A percentile compares a stretch with the other conserved stretches of the same genome.
Conservation (phyloP, 2,113 vertebrate genomes). For the Scalopus aquaticus region DNA sequence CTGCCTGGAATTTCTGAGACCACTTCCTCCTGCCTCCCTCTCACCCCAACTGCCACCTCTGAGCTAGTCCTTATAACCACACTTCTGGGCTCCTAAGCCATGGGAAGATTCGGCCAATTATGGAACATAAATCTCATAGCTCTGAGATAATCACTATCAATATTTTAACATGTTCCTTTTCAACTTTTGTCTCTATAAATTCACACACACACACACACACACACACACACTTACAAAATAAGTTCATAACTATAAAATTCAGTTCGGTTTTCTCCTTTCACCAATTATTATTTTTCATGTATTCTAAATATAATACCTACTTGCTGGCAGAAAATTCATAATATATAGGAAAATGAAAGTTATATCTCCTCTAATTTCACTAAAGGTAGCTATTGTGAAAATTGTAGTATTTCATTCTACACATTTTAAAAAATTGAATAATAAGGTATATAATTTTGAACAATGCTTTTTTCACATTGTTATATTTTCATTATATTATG, state of each 20-base stretch:
- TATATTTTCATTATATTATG: neutral
- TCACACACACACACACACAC: neutral
- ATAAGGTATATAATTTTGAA: neutral
- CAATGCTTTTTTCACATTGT: neutral
- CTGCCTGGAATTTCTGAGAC: neutral
- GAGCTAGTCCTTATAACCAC: neutral
- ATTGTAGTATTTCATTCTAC: neutral
- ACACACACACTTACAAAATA: neutral
- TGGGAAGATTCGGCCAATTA: neutral
- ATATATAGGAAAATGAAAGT: neutral
- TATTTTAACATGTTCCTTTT: conserved; percentile 49
- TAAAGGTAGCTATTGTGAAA: neutral
- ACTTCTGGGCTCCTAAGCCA: neutral
- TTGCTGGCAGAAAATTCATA: conserved; percentile 7
- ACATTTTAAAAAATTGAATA: neutral
- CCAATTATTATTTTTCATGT: neutral
- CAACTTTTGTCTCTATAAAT: conserved; percentile 29
- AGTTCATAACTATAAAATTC: neutral
- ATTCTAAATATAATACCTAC: neutral
- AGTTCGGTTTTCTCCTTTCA: conserved; percentile 18
- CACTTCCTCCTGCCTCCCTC: neutral
- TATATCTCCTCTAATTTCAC: conserved; percentile 20
- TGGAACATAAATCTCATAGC: conserved; percentile 5
- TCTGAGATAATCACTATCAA: conserved; percentile 49
- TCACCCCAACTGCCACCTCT: neutral